These are phyloP conservation scores for Leucopsar rothschildi DNA, from an alignment of 2,113 vertebrate genomes.

Conservation along the genomic window DNA sequence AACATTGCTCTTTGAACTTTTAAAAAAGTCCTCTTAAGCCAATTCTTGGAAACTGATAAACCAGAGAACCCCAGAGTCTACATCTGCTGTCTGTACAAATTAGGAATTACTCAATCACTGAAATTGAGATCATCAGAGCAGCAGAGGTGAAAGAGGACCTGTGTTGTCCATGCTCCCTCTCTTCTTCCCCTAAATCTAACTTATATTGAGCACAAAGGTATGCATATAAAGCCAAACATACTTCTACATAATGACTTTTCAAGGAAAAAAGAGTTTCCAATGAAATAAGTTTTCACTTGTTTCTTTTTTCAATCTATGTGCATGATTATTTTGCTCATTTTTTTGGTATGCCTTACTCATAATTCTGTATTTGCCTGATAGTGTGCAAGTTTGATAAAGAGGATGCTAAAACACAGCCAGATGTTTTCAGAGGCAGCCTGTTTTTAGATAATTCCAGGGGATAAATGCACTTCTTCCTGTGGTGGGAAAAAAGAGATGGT, in stretches of 20 bases:
- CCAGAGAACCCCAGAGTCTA: not conserved
- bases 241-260: not conserved
- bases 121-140: not conserved
- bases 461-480: not conserved
- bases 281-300: not conserved
- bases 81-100: not conserved
- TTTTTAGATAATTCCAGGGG: not conserved
- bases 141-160: not conserved
- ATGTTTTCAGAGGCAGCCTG: not conserved
- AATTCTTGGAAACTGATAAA: conserved; percentile 35
- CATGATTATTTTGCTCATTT: not conserved
- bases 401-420: not conserved
- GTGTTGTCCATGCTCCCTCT: not conserved
- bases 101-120: not conserved
- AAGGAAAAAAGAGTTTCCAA: not conserved
- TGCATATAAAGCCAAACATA: not conserved
- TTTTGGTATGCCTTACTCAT: not conserved
- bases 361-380: not conserved
- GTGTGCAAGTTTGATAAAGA: not conserved
- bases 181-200: not conserved
- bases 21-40: not conserved
- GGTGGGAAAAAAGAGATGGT: not conserved
- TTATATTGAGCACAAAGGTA: not conserved
- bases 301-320: not conserved
- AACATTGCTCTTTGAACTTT: not conserved